These are phyloP conservation scores for Helicoverpa zea DNA, from an alignment of 1,140 invertebrate species.

Conservation along the genomic window DNA sequence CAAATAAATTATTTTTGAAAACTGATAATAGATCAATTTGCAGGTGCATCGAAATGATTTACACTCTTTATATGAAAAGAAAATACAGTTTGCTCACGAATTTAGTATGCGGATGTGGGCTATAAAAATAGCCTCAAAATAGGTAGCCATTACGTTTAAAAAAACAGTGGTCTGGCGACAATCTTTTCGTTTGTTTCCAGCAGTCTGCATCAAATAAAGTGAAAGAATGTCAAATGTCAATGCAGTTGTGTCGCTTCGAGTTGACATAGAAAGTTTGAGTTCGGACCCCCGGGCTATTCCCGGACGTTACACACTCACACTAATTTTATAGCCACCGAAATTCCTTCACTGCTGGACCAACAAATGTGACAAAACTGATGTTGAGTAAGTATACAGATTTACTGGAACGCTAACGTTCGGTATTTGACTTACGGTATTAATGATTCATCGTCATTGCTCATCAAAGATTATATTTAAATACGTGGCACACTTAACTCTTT, in stretches of 20 bases:
- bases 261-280: constrained; percentile 66
- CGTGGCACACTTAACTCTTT: not conserved
- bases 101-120: not conserved
- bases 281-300: constrained; percentile 66
- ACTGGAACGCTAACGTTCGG: constrained; percentile 14
- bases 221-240: constrained; percentile 53
- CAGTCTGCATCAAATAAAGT: not conserved
- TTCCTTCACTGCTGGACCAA: constrained; percentile 58
- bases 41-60: not conserved
- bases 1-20: constrained; percentile 20
- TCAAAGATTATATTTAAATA: not conserved
- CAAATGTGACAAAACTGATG: constrained; percentile 62
- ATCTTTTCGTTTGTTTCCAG: not conserved
- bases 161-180: not conserved
- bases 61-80: constrained; percentile 2
- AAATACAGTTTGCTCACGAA: not conserved
- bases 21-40: constrained; percentile 33
- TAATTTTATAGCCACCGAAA: constrained; percentile 81
- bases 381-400: constrained; percentile 49
- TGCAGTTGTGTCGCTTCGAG: constrained; percentile 37
- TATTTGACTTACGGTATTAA: constrained; percentile 11
- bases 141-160: not conserved
- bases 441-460: not conserved
- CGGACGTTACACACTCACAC: constrained; percentile 73
- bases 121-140: not conserved